These are phyloP conservation scores for Champsocephalus esox DNA, from an alignment of 2,797 vertebrate genomes.

Conservation along the genomic window DNA sequence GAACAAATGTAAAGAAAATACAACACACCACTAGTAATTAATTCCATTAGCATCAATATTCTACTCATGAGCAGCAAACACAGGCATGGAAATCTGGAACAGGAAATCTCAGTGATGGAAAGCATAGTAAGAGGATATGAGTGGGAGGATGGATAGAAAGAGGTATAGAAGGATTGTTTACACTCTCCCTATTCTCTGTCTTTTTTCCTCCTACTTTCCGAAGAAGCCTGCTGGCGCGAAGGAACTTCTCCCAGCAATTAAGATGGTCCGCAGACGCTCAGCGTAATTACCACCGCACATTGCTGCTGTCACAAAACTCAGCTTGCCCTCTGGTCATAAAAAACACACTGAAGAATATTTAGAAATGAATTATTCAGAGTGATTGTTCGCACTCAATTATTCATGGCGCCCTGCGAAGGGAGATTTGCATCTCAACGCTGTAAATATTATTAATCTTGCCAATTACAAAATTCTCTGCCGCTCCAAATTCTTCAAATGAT, in stretches of 20 bases:
- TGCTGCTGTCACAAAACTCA: constrained; percentile 84
- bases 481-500: constrained; percentile 83
- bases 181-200: constrained; percentile 59
- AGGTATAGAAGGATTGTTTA: constrained; percentile 67
- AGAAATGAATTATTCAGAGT: constrained; percentile 88
- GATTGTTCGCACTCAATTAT: constrained; percentile 87
- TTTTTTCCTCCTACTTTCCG: constrained; percentile 48
- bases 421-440: constrained; percentile 84
- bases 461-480: constrained; percentile 86
- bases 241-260: constrained; percentile 86
- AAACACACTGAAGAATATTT: constrained; percentile 86
- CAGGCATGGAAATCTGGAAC: constrained; percentile 50
- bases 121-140: constrained; percentile 58
- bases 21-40: constrained; percentile 80
- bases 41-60: constrained; percentile 86
- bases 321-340: constrained; percentile 84
- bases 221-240: constrained; percentile 77
- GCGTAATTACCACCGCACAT: constrained; percentile 82
- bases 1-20: constrained; percentile 66
- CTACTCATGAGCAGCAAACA: constrained; percentile 76
- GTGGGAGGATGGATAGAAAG: constrained; percentile 54
- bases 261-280: constrained; percentile 76
- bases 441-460: constrained; percentile 89
- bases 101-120: constrained; percentile 70
- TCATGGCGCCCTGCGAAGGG: constrained; percentile 80